Conservation (phyloP, 2,888 invertebrate species). For the Erynnis tages region DNA sequence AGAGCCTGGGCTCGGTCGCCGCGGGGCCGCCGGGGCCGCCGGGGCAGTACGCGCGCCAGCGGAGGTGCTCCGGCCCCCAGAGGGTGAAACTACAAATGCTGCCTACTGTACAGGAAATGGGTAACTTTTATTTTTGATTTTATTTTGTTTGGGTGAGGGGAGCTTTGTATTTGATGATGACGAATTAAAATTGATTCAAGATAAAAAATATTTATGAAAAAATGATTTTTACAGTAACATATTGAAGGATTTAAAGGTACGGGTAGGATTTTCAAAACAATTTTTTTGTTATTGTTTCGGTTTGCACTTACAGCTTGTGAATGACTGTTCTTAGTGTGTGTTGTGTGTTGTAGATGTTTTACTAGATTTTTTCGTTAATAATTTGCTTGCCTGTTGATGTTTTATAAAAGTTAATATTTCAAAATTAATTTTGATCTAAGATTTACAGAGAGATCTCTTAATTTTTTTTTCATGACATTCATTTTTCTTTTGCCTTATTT, state of each 20-base stretch:
- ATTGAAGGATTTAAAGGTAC: neutral
- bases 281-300: neutral
- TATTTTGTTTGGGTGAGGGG: conserved; percentile 34
- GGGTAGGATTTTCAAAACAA: neutral
- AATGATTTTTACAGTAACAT: neutral
- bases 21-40: conserved; percentile 49
- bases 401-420: neutral
- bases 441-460: too few species aligned
- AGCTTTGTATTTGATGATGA: conserved; percentile 29
- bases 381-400: neutral
- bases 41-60: conserved; percentile 56
- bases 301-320: conserved; percentile 1
- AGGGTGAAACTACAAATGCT: conserved; percentile 70
- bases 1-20: conserved; percentile 44
- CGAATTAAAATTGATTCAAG: neutral
- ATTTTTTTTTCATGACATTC: too few species aligned
- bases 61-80: conserved; percentile 82
- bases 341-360: conserved; percentile 4
- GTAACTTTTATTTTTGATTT: conserved; percentile 79
- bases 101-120: conserved; percentile 89
- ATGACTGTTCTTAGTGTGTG: conserved; percentile 4
- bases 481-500: too few species aligned
- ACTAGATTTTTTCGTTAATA: neutral
- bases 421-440: neutral
- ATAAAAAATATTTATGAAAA: neutral